A percentile compares a stretch with the other conserved stretches of the same genome.
phyloP scores from a whole-genome alignment of 2,888 invertebrate species.

The Acrobasis suavella region DNA sequence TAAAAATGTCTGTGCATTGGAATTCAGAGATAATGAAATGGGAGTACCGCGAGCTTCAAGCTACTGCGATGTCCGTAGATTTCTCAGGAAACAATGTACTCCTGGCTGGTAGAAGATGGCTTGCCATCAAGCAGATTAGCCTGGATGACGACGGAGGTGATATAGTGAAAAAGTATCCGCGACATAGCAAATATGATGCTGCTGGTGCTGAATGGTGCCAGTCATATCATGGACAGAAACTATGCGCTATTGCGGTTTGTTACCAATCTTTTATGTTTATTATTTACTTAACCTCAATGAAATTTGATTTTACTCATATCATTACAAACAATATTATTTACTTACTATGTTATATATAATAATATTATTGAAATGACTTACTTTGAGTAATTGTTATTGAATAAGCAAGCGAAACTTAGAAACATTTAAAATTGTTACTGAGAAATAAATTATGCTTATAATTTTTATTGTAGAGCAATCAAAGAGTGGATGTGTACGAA shows the following conservation, averaged over 20 bases:
- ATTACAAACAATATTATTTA: no score
- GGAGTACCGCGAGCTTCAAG: conserved; percentile 94
- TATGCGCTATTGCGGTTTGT: conserved; percentile 93
- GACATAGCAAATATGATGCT: conserved; percentile 96
- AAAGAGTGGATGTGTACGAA: conserved; percentile 92
- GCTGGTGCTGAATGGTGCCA: conserved; percentile 97
- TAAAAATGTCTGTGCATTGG: conserved; percentile 75
- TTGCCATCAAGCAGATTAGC: conserved; percentile 88
- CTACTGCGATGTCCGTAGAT: conserved; percentile 96
- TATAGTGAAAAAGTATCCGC: conserved; percentile 88
- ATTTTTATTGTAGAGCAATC: conserved; percentile 87
- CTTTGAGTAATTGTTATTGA: no score
- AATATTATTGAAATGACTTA: no score
- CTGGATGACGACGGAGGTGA: conserved; percentile 87
- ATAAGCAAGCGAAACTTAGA: no score
- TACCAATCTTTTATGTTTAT: conserved; percentile 24
- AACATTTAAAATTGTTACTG: no score
- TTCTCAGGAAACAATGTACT: conserved; percentile 92
- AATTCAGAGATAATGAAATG: conserved; percentile 78
- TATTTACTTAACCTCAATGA: not conserved
- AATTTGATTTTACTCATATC: no score
- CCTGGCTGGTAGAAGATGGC: conserved; percentile 90
- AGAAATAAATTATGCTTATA: not conserved
- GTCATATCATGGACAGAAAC: conserved; percentile 87
- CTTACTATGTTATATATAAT: no score